Base-by-base conservation (phyloP, 2,797 vertebrate species). In the Etheostoma perlongum region DNA sequence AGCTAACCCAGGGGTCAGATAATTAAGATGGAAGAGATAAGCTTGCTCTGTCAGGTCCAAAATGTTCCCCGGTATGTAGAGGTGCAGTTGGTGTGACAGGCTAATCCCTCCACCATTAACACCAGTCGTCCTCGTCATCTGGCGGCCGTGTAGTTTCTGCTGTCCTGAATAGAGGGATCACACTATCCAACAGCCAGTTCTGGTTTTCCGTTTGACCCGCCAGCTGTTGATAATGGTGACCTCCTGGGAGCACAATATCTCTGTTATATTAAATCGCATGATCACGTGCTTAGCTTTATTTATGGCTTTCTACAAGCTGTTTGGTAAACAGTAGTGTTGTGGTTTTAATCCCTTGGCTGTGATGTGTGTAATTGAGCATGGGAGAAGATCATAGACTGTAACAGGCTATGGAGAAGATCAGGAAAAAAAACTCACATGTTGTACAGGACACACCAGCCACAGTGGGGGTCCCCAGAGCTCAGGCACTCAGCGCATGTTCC, bases 381-480 rank as follows among this genome's bases (percentile, higher is more conserved):
- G 44, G 54, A 59, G 19, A 59, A 75, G 42, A 78, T 63, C 44
- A 71, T 30, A 30, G 30, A 30, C 30, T 30, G 30, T 30, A 30
- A 30, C 30, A 30, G 30, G 5, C 30, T 30, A 30, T 30, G 44
- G 54, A 59, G 19, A 59, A 75, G 42, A 79, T 63, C 40, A 71
- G 52, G 25, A 27, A 42, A 57, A 57, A 59, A 36, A 55, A 97
- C 97, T 98, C 90, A 99, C 97, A 93, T 96, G 95, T 97, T 97
- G 79, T 97, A 95, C 44, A 99, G 96, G 51, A 97, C 94, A 83
- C 98, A 99, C 98, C 98, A 99, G 89, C 98, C 98, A 5, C 98
- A 99, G 91, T 99, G 98, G 6, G 98, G 98, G 78, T 99, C 98
- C 36, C 96, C 97, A 0, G 97, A 97, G 86, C 96, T 97, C 88